Evolutionary conservation across 2,888 invertebrate genomes (phyloP), one percentile per base, ranked within the genome.

Genomic region (Melanargia galathea): DNA sequence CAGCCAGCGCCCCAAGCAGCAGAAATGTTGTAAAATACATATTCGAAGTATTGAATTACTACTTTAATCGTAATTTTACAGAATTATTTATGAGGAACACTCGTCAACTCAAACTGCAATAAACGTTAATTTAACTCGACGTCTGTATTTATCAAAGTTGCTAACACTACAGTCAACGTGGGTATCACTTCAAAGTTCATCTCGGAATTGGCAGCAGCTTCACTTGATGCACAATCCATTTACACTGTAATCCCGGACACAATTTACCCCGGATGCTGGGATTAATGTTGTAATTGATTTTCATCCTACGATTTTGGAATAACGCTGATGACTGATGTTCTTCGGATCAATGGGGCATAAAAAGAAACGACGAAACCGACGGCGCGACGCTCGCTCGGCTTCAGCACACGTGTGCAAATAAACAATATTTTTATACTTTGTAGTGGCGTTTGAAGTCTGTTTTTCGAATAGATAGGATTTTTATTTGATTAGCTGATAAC

Each of bases 181-280:
- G 22, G 48, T 59, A 45, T 60, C 52, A 52, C 52, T 60, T 43
- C 30, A 52, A 51, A 38, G 51, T 51, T 51, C 40, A 60, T 54
- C 43, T 60, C 13, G 51, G 33, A 43, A 30, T 1, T 30, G 2
- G 0, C 30, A 26, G 3, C 55, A 55, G 61, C 26, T 38, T 55
- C 55, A 16, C 55, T 35, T 55, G 54, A 55, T 55, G 61, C 45
- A 26, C 48, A 61, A 66, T 52, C 46, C 46, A 40, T 63, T 60
- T 18, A 40, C 35, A 46, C 57, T 45, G 20, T 45, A 43, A 57
- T 38, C 22, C 38, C 20, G 13, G 22, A 35, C 49, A 49, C 26
- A 49, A 26, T 49, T 49, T 16, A 49, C 2, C 49, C 49, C n/a
- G 49, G 24, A 49, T 30, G n/a, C n/a, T n/a, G 16, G 26, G 16